These are phyloP conservation scores for Chlorodrepanis virens DNA, from an alignment of 2,113 vertebrate genomes.

Conservation along the genomic window DNA sequence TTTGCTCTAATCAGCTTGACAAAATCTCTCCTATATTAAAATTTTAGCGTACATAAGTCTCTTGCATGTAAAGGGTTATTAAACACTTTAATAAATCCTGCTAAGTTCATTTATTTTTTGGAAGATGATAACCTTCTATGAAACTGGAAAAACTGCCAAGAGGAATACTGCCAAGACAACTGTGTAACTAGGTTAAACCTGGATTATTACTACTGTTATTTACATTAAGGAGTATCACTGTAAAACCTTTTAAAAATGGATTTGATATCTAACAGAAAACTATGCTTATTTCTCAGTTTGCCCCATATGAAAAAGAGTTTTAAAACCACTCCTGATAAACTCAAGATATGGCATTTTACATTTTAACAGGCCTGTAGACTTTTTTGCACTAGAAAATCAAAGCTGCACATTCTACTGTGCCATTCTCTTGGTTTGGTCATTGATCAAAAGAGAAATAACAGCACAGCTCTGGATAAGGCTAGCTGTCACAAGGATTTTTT, in stretches of 20 bases:
- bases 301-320: not conserved
- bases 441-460: not conserved
- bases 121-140: slow-evolving; percentile 23
- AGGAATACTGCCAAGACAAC: slow-evolving; percentile 46
- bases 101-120: slow-evolving; percentile 52
- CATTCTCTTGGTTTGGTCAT: not conserved
- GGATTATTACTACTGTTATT: slow-evolving; percentile 48
- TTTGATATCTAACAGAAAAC: not conserved
- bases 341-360: not conserved
- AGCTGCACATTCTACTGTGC: not conserved
- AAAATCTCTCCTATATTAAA: slow-evolving; percentile 9
- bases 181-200: slow-evolving; percentile 50
- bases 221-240: not conserved
- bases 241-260: not conserved
- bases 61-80: slow-evolving; percentile 32
- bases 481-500: not conserved
- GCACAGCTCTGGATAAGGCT: not conserved
- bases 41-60: not conserved
- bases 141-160: slow-evolving; percentile 38
- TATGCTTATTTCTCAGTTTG: not conserved
- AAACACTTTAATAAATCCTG: slow-evolving; percentile 41
- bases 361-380: not conserved
- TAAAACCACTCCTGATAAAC: not conserved
- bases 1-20: slow-evolving; percentile 28
- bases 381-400: not conserved